Base-by-base conservation (phyloP, 1,140 invertebrate species). In the Frieseomelitta varia region DNA sequence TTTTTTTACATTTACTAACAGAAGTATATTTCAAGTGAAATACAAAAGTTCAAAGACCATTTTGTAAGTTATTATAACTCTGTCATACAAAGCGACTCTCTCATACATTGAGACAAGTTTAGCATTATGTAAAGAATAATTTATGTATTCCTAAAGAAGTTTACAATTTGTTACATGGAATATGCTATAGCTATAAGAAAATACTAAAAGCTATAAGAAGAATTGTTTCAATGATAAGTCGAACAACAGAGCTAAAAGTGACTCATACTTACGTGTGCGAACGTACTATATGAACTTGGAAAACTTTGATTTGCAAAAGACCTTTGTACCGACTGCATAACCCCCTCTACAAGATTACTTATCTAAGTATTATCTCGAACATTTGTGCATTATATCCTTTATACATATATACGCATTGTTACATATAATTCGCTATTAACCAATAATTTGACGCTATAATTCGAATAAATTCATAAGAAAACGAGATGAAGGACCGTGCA, bases 31-130 rank as follows among this genome's bases (percentile, higher is more conserved):
- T 61, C 24, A 61, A 61, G n/a, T n/a, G 24, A 61, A 61, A 61
- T 61, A 14, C 24, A 61, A 24, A n/a, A 61, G n/a, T n/a, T 61
- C 24, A n/a, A 61, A 61, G 58, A 61, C 12, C 58, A 10, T n/a
- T 47, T 47, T 47, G 39, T 61, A 30, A 30, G 27, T 65, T 27
- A 27, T 30, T 6, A 3, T 0, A 65, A 65, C 27, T 17, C 27
- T 27, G 4, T 47, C 39, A 34, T 17, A 4, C 10, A 24, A 30
- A 34, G 8, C 21, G 30, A 30, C 30, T 30, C 2, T 30, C 2
- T 30, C 30, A 30, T 14, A n/a, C 1, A 67, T 71, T 79, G 34
- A 79, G 67, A 58, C 53, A 71, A 39, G 78, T 71, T 79, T 24
- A 2, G 12, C 6, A 21, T 69, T 24, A 34, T n/a, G 2, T 12